Evolutionary conservation across 2,888 invertebrate genomes (phyloP).

Genomic region (Chromoteleia sp.): DNA sequence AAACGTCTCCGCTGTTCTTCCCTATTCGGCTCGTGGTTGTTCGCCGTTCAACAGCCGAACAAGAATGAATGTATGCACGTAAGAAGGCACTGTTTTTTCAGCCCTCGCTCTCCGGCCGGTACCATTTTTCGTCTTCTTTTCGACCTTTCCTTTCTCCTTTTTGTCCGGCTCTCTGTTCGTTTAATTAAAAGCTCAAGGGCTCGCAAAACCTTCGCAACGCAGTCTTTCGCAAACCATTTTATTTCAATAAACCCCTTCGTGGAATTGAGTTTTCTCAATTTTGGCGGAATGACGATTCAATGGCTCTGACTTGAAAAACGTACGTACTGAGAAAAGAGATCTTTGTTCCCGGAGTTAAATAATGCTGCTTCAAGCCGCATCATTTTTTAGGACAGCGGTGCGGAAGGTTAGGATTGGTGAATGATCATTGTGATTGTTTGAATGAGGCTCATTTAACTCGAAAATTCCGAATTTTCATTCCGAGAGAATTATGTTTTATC

Average conservation of each 20-base stretch:
- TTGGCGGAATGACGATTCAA: constrained; percentile 35
- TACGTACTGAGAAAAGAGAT: constrained; percentile 13
- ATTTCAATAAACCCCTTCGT: constrained; percentile 43
- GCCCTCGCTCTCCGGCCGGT: constrained; percentile 36
- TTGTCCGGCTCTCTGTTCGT: constrained; percentile 48
- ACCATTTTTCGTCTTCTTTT: constrained; percentile 65
- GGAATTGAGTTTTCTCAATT: constrained; percentile 57
- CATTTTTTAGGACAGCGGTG: constrained; percentile 15
- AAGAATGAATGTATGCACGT: constrained; percentile 51
- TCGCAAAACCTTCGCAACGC: constrained; percentile 58
- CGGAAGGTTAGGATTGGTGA: constrained; percentile 5
- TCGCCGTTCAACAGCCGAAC: constrained; percentile 32
- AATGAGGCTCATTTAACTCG: neutral
- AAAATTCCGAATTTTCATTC: too few relatives aligned
- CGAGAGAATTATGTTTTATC: too few relatives aligned
- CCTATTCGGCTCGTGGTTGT: constrained; percentile 23
- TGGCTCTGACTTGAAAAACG: constrained; percentile 27
- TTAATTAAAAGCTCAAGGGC: constrained; percentile 67
- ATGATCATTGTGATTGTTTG: neutral
- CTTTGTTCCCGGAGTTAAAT: constrained; percentile 24
- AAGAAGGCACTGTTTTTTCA: constrained; percentile 65
- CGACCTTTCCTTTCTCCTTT: constrained; percentile 50
- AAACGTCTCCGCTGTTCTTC: constrained; percentile 54
- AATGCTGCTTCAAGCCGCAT: constrained; percentile 24
- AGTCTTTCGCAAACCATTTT: constrained; percentile 44